These are phyloP conservation scores for Heteractis magnifica DNA, from an alignment of 92 coral and sea anemone genomes.

Conservation along the genomic window DNA sequence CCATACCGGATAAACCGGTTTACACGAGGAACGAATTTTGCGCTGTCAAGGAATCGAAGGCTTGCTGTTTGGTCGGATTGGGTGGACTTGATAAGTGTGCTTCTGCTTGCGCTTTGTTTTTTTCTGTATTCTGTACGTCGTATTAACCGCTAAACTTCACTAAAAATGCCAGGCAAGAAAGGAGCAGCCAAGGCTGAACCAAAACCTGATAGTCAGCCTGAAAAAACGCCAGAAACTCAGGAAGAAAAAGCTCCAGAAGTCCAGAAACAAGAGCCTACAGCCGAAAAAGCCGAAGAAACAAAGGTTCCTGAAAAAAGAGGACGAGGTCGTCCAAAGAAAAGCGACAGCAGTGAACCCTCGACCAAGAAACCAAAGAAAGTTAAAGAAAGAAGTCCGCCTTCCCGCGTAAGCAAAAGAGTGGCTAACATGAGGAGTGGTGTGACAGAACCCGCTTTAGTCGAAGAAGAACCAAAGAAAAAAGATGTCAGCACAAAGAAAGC, in stretches of 20 bases:
- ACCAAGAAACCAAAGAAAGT: slow-evolving; percentile 59
- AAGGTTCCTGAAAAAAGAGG: slow-evolving; percentile 40
- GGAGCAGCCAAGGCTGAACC: slow-evolving; percentile 43
- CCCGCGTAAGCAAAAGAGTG: slow-evolving; percentile 58
- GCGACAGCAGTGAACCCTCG: slow-evolving; percentile 52
- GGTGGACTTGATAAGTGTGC: slow-evolving; percentile 20
- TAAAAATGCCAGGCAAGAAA: slow-evolving; percentile 58
- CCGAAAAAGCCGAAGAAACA: slow-evolving; percentile 34
- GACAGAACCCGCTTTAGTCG: slow-evolving; percentile 42
- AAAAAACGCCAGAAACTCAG: slow-evolving; percentile 22
- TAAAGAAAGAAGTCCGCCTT: slow-evolving; percentile 52
- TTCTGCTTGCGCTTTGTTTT: slow-evolving; percentile 1
- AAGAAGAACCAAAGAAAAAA: slow-evolving; percentile 31
- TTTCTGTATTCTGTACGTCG: slow-evolving; percentile 31
- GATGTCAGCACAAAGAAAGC: slow-evolving; percentile 44
- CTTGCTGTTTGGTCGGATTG: slow-evolving; percentile 34
- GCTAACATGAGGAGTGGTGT: slow-evolving; percentile 65
- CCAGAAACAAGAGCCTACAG: slow-evolving; percentile 32
- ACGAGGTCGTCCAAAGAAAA: slow-evolving; percentile 66
- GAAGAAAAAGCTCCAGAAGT: slow-evolving; percentile 50
- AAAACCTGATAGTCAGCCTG: slow-evolving; percentile 33
- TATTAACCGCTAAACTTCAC: background rate
- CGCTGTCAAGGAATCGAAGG: slow-evolving; percentile 38
- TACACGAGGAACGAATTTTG: slow-evolving; percentile 36
- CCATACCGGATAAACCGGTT: slow-evolving; percentile 41